Conservation (phyloP, 2,888 invertebrate genomes). For the Magallana nippona region DNA sequence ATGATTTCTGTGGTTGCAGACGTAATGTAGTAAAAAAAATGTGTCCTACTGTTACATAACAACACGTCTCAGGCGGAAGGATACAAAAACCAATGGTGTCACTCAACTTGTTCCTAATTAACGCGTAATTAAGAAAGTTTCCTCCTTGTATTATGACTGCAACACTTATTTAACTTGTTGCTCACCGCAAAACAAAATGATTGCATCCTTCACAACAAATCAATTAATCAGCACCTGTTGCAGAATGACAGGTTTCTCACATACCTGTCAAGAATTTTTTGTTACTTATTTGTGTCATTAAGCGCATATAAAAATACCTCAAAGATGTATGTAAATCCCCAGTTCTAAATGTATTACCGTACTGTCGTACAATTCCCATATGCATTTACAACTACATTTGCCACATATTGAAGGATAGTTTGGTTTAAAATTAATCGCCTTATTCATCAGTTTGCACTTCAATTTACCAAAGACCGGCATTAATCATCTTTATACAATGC, state of each 20-base stretch:
- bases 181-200: not conserved
- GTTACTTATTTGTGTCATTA: constrained; percentile 6
- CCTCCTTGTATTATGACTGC: not conserved
- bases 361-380: not conserved
- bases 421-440: constrained; percentile 16
- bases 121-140: not conserved
- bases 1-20: too few species aligned
- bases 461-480: not conserved
- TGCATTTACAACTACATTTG: not conserved
- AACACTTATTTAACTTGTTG: too few species aligned
- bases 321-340: not conserved
- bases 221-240: not conserved
- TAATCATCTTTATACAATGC: constrained; percentile 28
- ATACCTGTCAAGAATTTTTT: not conserved
- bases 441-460: constrained; percentile 32
- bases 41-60: too few species aligned
- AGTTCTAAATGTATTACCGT: not conserved
- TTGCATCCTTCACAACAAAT: not conserved
- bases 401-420: constrained; percentile 18
- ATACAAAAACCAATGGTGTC: too few species aligned
- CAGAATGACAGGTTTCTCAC: not conserved
- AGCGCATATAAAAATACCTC: constrained; percentile 10
- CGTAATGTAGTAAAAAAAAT: too few species aligned
- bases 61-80: too few species aligned
- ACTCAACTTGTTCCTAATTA: not conserved